A percentile compares a stretch with the other conserved stretches of the same genome.
Conservation (phyloP, 92 coral and sea anemone species). For the Epizoanthus stellaris region DNA sequence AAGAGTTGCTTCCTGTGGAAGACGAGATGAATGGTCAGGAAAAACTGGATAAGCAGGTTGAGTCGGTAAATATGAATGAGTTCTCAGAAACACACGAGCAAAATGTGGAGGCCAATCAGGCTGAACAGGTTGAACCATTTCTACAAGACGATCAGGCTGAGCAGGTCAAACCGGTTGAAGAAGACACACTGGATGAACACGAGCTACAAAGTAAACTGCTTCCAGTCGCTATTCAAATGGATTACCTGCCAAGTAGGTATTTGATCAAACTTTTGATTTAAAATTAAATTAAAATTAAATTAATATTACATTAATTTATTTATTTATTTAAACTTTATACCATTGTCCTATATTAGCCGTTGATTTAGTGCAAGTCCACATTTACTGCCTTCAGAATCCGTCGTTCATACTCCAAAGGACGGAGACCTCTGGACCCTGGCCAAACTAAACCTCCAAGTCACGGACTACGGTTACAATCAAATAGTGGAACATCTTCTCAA, state of each 20-base stretch:
- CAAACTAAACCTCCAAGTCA: slow-evolving; percentile 53
- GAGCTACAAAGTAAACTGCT: slow-evolving; percentile 33
- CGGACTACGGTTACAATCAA: slow-evolving; percentile 52
- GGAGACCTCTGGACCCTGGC: slow-evolving; percentile 58
- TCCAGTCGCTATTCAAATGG: slow-evolving; percentile 70
- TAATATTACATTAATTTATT: too few relatives aligned
- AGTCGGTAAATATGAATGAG: not conserved
- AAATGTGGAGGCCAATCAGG: not conserved
- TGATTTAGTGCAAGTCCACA: too few relatives aligned
- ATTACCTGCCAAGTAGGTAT: slow-evolving; percentile 62
- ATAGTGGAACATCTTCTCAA: slow-evolving; percentile 53
- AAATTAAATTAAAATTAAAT: too few relatives aligned
- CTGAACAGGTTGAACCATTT: too few relatives aligned
- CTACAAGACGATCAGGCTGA: too few relatives aligned
- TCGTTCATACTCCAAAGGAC: slow-evolving; percentile 51
- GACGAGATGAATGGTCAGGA: not conserved
- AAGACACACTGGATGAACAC: not conserved
- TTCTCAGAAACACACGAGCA: not conserved
- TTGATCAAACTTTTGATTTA: too few relatives aligned
- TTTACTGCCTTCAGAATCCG: slow-evolving; percentile 42
- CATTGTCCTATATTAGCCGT: not conserved
- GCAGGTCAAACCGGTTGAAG: too few relatives aligned
- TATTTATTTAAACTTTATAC: too few relatives aligned
- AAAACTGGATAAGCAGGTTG: not conserved
- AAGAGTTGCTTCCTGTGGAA: not conserved